phyloP scores from a whole-genome alignment of 2,888 invertebrate genomes.

The Andrena bucephala region DNA sequence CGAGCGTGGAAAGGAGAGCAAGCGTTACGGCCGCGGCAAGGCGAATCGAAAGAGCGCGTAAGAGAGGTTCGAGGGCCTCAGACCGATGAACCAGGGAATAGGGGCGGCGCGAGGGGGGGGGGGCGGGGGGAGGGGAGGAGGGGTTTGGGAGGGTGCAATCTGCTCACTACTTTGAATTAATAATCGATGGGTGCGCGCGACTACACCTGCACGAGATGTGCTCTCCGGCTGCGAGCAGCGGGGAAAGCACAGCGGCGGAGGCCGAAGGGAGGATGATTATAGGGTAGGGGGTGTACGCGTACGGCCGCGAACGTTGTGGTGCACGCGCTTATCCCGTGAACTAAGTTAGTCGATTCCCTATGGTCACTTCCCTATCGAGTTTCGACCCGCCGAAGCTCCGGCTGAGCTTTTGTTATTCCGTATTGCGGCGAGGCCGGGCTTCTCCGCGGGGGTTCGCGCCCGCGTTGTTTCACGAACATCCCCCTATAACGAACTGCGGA shows the following conservation, averaged over 20 bases:
- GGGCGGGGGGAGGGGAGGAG: too few relatives aligned
- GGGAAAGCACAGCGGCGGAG: not conserved
- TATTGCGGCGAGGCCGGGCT: conserved; percentile 37
- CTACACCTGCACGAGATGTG: not conserved
- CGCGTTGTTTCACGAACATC: conserved; percentile 51
- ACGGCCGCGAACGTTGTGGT: not conserved
- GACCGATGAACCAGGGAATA: not conserved
- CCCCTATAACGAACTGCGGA: conserved; percentile 42
- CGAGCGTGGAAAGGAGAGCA: conserved; percentile 47
- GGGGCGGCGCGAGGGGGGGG: not conserved
- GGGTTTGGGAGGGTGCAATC: not conserved
- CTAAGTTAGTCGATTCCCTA: conserved; percentile 72
- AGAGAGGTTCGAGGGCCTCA: conserved; percentile 9
- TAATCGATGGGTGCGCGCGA: conserved; percentile 57
- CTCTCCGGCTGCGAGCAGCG: not conserved
- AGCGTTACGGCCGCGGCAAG: conserved; percentile 20
- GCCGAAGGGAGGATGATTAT: not conserved
- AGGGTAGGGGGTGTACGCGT: not conserved
- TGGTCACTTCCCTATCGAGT: conserved; percentile 67
- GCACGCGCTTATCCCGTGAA: conserved; percentile 45
- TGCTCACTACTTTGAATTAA: conserved; percentile 61
- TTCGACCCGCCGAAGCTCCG: conserved; percentile 40
- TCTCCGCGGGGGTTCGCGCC: conserved; percentile 41
- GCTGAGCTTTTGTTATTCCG: conserved; percentile 64
- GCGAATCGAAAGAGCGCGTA: conserved; percentile 28